Base-by-base conservation (phyloP, 2,113 vertebrate species). In the Trachemys scripta region DNA sequence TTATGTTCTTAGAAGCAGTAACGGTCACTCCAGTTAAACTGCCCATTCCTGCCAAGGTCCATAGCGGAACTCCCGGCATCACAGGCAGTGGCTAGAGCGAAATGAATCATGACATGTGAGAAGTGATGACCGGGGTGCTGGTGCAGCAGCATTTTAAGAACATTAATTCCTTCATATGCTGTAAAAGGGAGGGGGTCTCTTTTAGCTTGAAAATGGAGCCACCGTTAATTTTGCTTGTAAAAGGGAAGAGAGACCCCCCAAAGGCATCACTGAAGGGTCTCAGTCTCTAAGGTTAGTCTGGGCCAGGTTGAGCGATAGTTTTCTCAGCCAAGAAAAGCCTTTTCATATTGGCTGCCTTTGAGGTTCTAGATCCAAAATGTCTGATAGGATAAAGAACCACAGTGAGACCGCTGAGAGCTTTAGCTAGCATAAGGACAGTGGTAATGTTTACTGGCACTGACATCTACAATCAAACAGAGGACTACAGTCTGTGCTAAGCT, bases 141-240 rank as follows among this genome's bases (percentile, higher is more conserved):
- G n/a, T 5, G 22, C 22, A 76, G 72, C 24, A 11, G 22, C 22
- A 13, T 45, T 76, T 76, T 24, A 3, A 76, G 72, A 76, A 24
- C 38, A 22, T 13, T 24, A 76, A 12, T 72, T 72, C 69, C n/a
- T 72, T 72, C 24, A 20, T 11, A 25, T 25, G n/a, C 72, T 25
- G n/a, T 45, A 76, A 45, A 42, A 76, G 3, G 16, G 35, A 10
- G 35, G 4, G 31, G 35, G 20, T 76, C 22, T 22, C 72, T 10
- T 25, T 38, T 42, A 88, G 8, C 13, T 50, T 72, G 5, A 1
- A 1, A 31, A 25, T 54, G 11, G 45, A 31, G 29, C 31, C 10
- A 42, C 19, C 6, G 2, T 35, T 76, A 22, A 1, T 12, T 24
- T 80, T 0, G 0, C 6, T 0, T 12, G 8, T 51, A 14, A 38